phyloP scores from a whole-genome alignment of 2,797 vertebrate species.

The Sphenopsis melanotis region DNA sequence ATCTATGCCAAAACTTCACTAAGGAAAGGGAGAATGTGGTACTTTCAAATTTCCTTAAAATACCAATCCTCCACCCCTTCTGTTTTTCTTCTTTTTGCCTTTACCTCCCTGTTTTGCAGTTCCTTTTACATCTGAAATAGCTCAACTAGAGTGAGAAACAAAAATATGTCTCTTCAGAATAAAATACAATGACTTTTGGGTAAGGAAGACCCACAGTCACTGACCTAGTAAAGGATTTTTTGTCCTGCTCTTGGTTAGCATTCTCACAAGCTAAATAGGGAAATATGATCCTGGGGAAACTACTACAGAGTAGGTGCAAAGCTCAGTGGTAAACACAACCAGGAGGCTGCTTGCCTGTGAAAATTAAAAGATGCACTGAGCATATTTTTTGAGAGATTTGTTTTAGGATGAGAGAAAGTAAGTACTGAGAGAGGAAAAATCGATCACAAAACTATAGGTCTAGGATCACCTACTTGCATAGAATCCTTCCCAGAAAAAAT shows the following conservation, averaged over 20 bases:
- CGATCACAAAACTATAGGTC: not conserved
- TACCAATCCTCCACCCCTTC: not conserved
- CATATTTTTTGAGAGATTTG: not conserved
- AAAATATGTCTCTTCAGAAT: not conserved
- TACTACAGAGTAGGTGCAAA: not conserved
- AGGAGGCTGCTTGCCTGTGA: not conserved
- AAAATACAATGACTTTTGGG: not conserved
- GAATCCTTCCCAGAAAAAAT: not conserved
- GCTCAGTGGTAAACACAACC: not conserved
- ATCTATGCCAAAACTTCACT: not conserved
- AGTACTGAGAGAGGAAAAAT: not conserved
- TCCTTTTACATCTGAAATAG: not conserved
- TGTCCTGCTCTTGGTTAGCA: not conserved
- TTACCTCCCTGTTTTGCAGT: not conserved
- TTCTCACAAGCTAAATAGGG: not conserved
- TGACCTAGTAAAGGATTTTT: not conserved
- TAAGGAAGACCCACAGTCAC: accelerated
- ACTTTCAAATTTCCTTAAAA: not conserved
- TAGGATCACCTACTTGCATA: not conserved
- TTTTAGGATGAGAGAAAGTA: not conserved
- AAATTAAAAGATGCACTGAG: not conserved
- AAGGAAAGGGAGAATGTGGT: not conserved
- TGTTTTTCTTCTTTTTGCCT: not conserved
- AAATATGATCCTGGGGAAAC: not conserved
- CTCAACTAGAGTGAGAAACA: not conserved